Evolutionary conservation across 1,140 invertebrate genomes (phyloP).

Genomic region (Drosophila nannoptera): DNA sequence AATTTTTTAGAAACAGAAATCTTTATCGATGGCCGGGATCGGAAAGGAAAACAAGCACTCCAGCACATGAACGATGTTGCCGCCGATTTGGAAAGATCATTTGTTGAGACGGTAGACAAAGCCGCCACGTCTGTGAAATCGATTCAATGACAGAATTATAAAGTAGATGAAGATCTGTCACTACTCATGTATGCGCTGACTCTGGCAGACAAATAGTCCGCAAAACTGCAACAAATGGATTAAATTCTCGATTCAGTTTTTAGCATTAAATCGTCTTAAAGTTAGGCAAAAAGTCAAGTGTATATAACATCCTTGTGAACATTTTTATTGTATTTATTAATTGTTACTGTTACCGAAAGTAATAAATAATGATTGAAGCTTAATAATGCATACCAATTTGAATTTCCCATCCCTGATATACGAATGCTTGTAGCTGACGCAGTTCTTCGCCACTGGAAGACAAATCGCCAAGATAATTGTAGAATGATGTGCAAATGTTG

Average conservation of each 20-base stretch:
- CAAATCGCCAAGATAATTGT: constrained; percentile 84
- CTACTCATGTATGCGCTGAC: constrained; percentile 56
- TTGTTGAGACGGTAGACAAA: constrained; percentile 36
- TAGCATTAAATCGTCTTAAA: constrained; percentile 34
- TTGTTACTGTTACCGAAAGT: constrained; percentile 70
- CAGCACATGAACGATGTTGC: constrained; percentile 46
- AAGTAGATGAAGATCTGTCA: constrained; percentile 40
- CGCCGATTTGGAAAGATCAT: constrained; percentile 43
- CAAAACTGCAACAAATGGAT: constrained; percentile 8
- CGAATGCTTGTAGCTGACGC: constrained; percentile 80
- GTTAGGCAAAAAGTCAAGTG: constrained; percentile 64
- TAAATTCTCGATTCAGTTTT: constrained; percentile 42
- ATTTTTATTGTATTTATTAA: constrained; percentile 74
- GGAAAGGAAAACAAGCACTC: constrained; percentile 38
- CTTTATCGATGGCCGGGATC: constrained; percentile 60
- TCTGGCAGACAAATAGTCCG: constrained; percentile 42
- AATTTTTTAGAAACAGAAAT: constrained; percentile 72
- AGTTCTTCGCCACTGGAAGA: constrained; percentile 80
- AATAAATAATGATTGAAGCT: constrained; percentile 59
- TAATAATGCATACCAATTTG: constrained; percentile 20
- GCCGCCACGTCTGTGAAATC: constrained; percentile 13
- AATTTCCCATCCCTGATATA: constrained; percentile 79
- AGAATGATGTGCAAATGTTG: constrained; percentile 85
- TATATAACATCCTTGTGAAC: constrained; percentile 56
- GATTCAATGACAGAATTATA: constrained; percentile 35